Conservation (phyloP, 2,113 vertebrate genomes). For the Myiopsitta monachus region DNA sequence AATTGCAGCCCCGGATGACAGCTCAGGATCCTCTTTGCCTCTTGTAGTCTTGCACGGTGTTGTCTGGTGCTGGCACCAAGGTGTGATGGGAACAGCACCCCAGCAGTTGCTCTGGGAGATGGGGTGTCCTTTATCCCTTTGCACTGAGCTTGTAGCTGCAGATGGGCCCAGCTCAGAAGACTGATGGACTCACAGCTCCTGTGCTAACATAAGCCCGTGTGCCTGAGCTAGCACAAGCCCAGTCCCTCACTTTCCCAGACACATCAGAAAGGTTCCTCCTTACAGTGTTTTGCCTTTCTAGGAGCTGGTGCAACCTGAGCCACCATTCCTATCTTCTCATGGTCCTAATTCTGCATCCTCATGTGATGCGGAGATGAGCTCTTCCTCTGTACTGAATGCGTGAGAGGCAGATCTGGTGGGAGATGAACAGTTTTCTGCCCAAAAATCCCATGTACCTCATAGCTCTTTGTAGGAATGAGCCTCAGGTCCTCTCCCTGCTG, state of each 20-base stretch:
- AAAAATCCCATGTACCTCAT: accelerated
- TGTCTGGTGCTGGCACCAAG: background rate
- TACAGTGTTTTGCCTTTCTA: background rate
- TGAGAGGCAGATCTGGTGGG: accelerated
- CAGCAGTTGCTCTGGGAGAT: background rate
- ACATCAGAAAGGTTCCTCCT: background rate
- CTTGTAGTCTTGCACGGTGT: background rate
- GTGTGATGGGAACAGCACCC: background rate
- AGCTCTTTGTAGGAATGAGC: background rate
- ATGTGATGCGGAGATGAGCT: accelerated
- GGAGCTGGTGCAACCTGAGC: background rate
- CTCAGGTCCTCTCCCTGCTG: background rate
- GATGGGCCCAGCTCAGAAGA: background rate
- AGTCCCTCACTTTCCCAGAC: background rate
- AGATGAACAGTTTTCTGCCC: background rate
- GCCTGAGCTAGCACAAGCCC: background rate
- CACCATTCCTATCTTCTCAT: background rate
- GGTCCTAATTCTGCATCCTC: background rate
- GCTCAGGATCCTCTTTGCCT: background rate
- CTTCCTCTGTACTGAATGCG: background rate
- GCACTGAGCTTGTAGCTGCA: background rate
- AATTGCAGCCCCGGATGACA: background rate
- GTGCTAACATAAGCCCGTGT: background rate
- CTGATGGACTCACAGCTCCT: background rate
- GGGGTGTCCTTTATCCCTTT: background rate